Percentiles rank a stretch among this genome's conserved stretches.
phyloP scores from a whole-genome alignment of 2,113 vertebrate genomes.

The Eulemur macaco region DNA sequence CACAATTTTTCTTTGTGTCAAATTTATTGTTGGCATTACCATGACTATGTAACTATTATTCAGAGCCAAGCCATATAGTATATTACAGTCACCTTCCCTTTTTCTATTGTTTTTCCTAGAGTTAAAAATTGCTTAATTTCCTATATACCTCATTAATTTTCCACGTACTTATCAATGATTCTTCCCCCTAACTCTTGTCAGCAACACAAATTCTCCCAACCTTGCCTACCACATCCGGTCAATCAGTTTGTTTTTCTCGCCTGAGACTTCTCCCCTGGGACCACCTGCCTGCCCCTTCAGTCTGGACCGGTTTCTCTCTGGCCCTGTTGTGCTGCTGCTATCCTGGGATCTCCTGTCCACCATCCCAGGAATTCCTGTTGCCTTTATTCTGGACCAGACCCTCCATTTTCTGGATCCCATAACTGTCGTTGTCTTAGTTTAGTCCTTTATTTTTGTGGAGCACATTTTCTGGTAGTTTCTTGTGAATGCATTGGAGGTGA shows the following conservation, averaged over 20 bases:
- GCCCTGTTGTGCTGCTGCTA: too few species aligned
- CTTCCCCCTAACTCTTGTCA: not conserved
- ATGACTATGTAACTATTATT: not conserved
- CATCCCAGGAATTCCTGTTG: rapidly evolving
- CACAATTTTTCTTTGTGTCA: not conserved
- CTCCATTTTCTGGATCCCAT: not conserved
- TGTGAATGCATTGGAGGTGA: not conserved
- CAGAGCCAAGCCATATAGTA: not conserved
- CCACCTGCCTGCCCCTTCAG: rapidly evolving
- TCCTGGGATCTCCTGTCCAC: not conserved
- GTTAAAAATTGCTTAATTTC: not conserved
- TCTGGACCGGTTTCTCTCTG: not conserved
- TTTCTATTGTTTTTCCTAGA: not conserved
- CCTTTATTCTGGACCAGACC: not conserved
- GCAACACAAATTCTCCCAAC: not conserved
- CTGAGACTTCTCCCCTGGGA: not conserved
- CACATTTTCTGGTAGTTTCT: not conserved
- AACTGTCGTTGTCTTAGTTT: not conserved
- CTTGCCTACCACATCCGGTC: not conserved
- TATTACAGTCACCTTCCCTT: not conserved
- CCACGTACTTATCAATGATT: not conserved
- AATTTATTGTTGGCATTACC: not conserved
- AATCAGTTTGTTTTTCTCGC: not conserved
- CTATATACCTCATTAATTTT: not conserved
- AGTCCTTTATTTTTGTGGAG: not conserved